Base-by-base conservation (phyloP, 2,888 invertebrate genomes). In the Blastobasis adustella region DNA sequence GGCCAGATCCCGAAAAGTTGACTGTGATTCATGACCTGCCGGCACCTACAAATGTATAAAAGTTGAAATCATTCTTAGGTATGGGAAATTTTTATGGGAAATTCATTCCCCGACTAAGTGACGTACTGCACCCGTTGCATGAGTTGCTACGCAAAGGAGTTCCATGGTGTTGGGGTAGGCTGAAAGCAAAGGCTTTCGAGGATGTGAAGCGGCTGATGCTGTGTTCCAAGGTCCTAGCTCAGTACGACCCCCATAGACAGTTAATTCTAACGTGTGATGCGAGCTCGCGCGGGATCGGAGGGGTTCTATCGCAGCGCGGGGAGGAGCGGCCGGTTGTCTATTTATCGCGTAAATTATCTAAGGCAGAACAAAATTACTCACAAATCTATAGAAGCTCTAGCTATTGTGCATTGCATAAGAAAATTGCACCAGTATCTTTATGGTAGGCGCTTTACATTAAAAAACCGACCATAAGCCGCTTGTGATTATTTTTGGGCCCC, bases 361-460 rank as follows among this genome's bases (percentile, higher is more conserved):
- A n/a, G 4, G 50, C 46, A 4, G 54, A 51, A 39, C 38, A 10
- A 6, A n/a, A 46, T 39, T 54, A 51, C 10, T 43, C 40, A 5
- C 54, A 54, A 10, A 54, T 54, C 8, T 49, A 54, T 9, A 6
- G 54, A 54, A 42, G 54, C 54, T 5, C 23, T 54, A 36, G 49
- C 52, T 5, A 54, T 54, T 37, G 41, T 54, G 5, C 50, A 45
- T 10, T 40, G 46, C 9, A 45, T 54, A 23, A 39, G 45, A 37
- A 54, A 54, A 47, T 54, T 52, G 41, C 52, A 54, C 43, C 54
- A 54, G n/a, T 54, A 51, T 39, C 6, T 54, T 9, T 54, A 54
- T 42, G 54, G 51, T 0, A 23, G 52, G 40, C 23, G 37, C 9
- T 52, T 57, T 43, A 40, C n/a, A 41, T 3, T 45, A 54, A 37